Percentiles rank a stretch among this genome's conserved stretches.
Conservation (phyloP, 2,113 vertebrate genomes). For the Labeo rohita region DNA sequence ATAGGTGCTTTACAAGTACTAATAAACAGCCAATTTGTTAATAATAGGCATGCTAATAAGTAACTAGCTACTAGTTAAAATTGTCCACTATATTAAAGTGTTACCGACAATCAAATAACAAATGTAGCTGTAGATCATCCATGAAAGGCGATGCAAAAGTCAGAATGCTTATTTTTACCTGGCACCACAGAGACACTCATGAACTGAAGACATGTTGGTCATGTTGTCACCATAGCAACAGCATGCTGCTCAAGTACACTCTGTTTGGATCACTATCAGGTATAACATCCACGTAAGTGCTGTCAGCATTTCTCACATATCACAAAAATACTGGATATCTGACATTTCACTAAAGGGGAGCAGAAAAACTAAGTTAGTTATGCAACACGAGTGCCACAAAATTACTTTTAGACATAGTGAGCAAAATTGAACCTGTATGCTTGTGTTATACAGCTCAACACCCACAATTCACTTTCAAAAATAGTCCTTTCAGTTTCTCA, state of each 20-base stretch:
- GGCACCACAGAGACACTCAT: too few species aligned
- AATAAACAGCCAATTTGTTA: too few species aligned
- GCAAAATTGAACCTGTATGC: neutral
- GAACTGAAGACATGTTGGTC: too few species aligned
- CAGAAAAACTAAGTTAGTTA: neutral
- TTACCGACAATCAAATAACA: neutral
- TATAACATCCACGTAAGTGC: neutral
- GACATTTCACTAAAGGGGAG: neutral
- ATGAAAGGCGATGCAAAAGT: neutral
- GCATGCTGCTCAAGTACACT: neutral
- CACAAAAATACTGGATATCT: neutral
- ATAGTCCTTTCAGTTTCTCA: neutral
- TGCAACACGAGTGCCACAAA: neutral
- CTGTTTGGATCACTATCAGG: neutral
- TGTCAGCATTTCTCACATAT: neutral
- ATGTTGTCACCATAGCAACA: neutral
- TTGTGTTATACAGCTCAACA: neutral
- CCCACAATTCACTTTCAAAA: neutral
- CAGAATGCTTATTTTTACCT: neutral
- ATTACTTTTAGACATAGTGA: neutral
- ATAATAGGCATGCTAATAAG: too few species aligned
- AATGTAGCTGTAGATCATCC: neutral
- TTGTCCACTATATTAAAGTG: too few species aligned
- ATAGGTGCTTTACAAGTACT: too few species aligned
- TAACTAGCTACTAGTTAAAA: too few species aligned